These are phyloP conservation scores for Heliornis fulica DNA, from an alignment of 2,113 vertebrate genomes.

Conservation along the genomic window DNA sequence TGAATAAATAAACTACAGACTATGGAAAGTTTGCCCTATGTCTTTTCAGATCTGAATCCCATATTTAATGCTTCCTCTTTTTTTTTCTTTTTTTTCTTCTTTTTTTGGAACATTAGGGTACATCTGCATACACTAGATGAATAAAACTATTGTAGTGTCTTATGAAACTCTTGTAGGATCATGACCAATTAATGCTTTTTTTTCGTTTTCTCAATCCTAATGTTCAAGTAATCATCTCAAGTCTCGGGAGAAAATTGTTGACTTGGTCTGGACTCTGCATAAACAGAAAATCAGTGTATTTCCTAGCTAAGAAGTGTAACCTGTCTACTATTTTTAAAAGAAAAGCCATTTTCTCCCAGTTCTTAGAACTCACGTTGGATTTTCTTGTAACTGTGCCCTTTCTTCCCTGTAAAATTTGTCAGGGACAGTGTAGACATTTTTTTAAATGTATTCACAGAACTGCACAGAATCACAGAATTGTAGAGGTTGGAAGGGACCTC, in stretches of 20 bases:
- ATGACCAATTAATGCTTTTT: background rate
- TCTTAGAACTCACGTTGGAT: background rate
- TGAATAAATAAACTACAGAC: background rate
- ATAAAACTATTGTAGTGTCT: background rate
- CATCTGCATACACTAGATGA: background rate
- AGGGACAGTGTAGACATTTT: background rate
- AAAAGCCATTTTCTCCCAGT: background rate
- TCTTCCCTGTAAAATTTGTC: background rate
- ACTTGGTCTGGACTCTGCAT: background rate
- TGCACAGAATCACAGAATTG: no score
- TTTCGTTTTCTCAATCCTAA: background rate
- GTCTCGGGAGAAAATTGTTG: background rate
- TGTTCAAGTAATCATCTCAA: background rate
- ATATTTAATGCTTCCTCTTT: background rate
- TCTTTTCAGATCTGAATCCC: background rate
- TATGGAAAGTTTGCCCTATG: background rate
- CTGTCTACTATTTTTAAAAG: background rate
- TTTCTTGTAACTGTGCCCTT: background rate
- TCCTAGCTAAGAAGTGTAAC: background rate
- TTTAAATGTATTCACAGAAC: background rate
- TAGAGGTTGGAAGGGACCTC: no score
- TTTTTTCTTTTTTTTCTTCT: background rate
- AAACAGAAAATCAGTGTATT: background rate
- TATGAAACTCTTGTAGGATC: background rate
- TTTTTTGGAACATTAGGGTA: background rate